phyloP scores from a whole-genome alignment of 35 echinoderm and acorn worm genomes.

The Heliocidaris erythrogramma region DNA sequence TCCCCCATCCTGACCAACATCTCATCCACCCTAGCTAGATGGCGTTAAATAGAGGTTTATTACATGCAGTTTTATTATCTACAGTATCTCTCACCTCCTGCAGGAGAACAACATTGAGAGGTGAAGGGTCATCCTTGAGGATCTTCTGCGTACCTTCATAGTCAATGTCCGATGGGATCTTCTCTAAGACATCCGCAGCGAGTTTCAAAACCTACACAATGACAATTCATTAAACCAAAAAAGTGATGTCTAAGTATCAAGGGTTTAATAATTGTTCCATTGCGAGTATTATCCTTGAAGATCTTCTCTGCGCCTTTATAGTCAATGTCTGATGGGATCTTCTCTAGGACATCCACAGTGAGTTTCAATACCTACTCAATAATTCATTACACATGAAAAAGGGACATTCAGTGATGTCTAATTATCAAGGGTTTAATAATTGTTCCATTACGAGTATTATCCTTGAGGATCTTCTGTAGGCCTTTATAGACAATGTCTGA shows the following conservation, averaged over 20 bases:
- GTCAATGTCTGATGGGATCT: slow-evolving; percentile 93
- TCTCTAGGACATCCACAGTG: slow-evolving; percentile 90
- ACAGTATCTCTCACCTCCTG: slow-evolving; percentile 74
- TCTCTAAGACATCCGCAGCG: slow-evolving; percentile 92
- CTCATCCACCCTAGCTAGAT: too few relatives aligned
- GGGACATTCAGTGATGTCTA: too few relatives aligned
- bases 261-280: too few relatives aligned
- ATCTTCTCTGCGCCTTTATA: slow-evolving; percentile 99
- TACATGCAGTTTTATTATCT: not conserved
- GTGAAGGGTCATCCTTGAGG: slow-evolving; percentile 95
- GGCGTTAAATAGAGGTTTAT: too few relatives aligned
- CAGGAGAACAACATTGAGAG: slow-evolving; percentile 92
- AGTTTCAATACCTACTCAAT: slow-evolving; percentile 77
- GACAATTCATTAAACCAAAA: too few relatives aligned
- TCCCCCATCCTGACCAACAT: too few relatives aligned
- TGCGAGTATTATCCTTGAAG: slow-evolving; percentile 76
- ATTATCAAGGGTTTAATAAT: too few relatives aligned
- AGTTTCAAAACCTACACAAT: slow-evolving; percentile 75
- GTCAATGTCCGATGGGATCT: slow-evolving; percentile 93
- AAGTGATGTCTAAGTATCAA: too few relatives aligned
- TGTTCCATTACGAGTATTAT: slow-evolving; percentile 49
- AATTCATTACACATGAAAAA: too few relatives aligned
- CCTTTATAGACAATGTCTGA: slow-evolving; percentile 91
- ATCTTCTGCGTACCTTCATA: slow-evolving; percentile 99
- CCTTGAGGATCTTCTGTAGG: slow-evolving; percentile 94